Evolutionary conservation across 2,888 invertebrate genomes (phyloP).

Genomic region (Papilio demoleus): DNA sequence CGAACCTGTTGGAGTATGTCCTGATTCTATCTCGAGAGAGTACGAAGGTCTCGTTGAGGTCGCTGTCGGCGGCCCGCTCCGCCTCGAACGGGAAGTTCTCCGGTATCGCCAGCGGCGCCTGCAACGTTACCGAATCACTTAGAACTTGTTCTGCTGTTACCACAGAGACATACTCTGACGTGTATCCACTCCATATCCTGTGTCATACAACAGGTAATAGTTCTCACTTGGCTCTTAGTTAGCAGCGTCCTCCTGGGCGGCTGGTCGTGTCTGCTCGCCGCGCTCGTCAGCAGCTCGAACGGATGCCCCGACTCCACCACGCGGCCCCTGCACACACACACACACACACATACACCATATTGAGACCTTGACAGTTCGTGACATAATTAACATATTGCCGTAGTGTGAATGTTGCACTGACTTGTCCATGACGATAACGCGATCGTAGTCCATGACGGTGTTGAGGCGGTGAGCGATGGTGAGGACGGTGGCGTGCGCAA

Average conservation of each 20-base stretch:
- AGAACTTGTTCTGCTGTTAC: background rate
- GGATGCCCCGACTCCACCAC: conserved; percentile 91
- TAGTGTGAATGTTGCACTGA: conserved; percentile 48
- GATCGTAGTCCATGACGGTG: conserved; percentile 93
- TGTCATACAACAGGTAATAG: background rate
- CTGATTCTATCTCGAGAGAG: conserved; percentile 57
- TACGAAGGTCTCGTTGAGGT: conserved; percentile 58
- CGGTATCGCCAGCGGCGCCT: conserved; percentile 74
- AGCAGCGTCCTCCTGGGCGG: conserved; percentile 55
- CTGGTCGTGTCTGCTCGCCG: conserved; percentile 47
- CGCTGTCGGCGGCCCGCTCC: conserved; percentile 48
- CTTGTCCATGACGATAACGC: conserved; percentile 92
- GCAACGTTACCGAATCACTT: conserved; percentile 24
- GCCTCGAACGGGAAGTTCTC: conserved; percentile 66
- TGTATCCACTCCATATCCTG: no score
- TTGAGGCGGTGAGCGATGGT: conserved; percentile 93
- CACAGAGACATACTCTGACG: no score
- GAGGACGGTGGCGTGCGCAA: conserved; percentile 88
- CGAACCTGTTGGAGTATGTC: conserved; percentile 66
- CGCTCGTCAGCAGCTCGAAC: conserved; percentile 80
- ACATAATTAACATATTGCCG: background rate
- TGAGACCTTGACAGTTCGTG: background rate
- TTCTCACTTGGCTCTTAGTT: conserved; percentile 64
- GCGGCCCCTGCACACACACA: conserved; percentile 60
- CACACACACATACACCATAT: background rate